These are phyloP conservation scores for Drosophila limbata DNA, from an alignment of 2,888 invertebrate species.

Conservation along the genomic window DNA sequence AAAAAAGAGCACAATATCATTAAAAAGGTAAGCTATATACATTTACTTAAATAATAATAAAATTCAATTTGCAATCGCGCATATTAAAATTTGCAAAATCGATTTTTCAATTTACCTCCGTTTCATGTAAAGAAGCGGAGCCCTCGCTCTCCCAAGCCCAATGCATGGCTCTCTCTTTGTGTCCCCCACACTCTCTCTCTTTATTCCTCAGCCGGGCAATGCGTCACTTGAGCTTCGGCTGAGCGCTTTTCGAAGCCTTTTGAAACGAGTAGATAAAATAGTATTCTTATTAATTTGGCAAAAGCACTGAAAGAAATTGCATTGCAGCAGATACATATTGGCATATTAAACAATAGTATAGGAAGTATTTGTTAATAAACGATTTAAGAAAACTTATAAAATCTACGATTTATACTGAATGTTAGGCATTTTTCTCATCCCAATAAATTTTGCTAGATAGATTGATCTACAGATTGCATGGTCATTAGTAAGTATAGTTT, in stretches of 20 bases:
- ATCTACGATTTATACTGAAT: background rate
- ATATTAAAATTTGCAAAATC: conserved; percentile 53
- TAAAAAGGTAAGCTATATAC: conserved; percentile 53
- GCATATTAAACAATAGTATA: background rate
- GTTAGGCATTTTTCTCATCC: background rate
- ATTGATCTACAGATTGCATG: background rate
- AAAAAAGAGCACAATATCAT: background rate
- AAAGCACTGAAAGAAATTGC: background rate
- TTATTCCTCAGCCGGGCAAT: conserved; percentile 19
- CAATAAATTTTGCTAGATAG: background rate
- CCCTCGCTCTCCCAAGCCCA: conserved; percentile 18
- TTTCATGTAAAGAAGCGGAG: conserved; percentile 14
- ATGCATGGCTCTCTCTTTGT: conserved; percentile 27
- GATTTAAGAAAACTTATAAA: background rate
- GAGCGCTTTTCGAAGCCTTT: background rate
- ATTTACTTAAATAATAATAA: conserved; percentile 6
- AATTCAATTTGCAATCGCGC: conserved; percentile 27
- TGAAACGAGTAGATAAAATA: conserved; percentile 3
- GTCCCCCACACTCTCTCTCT: background rate
- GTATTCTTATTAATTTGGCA: conserved; percentile 5
- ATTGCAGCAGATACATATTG: background rate
- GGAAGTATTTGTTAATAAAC: background rate
- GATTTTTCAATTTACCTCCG: conserved; percentile 63
- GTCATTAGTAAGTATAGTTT: background rate
- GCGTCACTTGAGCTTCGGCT: conserved; percentile 33